Percentiles rank a stretch among this genome's conserved stretches.
Evolutionary conservation across 2,888 invertebrate genomes (phyloP).

Genomic region (Dasypogon diadema): DNA sequence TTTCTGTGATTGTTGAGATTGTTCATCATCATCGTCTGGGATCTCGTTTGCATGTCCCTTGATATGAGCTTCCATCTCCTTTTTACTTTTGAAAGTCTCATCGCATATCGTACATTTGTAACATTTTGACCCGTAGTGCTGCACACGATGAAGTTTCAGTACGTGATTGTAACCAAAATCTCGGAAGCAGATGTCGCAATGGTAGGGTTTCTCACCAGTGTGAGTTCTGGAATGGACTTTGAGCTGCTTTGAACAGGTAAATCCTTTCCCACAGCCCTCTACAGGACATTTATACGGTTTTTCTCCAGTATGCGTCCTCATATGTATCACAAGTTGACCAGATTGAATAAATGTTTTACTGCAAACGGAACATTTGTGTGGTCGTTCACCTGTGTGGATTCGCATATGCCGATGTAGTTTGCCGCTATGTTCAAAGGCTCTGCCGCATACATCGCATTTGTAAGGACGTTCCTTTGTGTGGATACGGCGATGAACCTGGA

Average conservation of each 20-base stretch:
- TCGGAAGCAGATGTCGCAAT: slow-evolving; percentile 91
- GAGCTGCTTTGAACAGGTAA: slow-evolving; percentile 91
- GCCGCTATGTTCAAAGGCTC: slow-evolving; percentile 92
- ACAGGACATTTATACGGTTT: slow-evolving; percentile 87
- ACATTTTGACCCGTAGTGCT: slow-evolving; percentile 91
- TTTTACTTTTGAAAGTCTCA: slow-evolving; percentile 90
- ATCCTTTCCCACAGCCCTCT: slow-evolving; percentile 89
- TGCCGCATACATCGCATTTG: slow-evolving; percentile 87
- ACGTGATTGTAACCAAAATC: slow-evolving; percentile 94
- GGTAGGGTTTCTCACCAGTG: slow-evolving; percentile 91
- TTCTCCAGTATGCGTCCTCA: slow-evolving; percentile 88
- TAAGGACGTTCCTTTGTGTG: slow-evolving; percentile 94
- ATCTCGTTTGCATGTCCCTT: slow-evolving; percentile 78
- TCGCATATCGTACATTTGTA: slow-evolving; percentile 94
- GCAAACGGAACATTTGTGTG: slow-evolving; percentile 89
- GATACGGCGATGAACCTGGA: slow-evolving; percentile 89
- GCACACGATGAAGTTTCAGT: slow-evolving; percentile 87
- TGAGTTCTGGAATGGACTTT: slow-evolving; percentile 93
- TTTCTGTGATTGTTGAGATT: slow-evolving; percentile 59
- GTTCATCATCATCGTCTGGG: slow-evolving; percentile 70
- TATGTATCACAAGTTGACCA: slow-evolving; percentile 90
- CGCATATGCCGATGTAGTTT: slow-evolving; percentile 91
- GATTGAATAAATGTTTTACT: slow-evolving; percentile 92
- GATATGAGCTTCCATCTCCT: slow-evolving; percentile 91
- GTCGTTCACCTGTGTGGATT: slow-evolving; percentile 89